Evolutionary conservation across 2,888 invertebrate species (phyloP), one percentile per base, ranked within the genome.

Genomic region (Drosophila testacea): DNA sequence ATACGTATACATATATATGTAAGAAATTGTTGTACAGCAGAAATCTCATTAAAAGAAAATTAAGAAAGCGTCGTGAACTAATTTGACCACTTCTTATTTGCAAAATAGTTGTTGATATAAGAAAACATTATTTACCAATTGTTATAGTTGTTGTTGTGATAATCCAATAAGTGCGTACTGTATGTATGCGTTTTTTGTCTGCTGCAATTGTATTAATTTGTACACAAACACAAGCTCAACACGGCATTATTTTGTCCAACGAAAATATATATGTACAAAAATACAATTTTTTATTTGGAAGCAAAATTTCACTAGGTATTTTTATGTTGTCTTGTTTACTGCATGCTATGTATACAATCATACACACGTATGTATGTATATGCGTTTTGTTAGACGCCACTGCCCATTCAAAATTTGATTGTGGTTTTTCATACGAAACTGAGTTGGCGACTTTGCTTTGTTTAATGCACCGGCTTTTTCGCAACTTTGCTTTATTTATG

Each of bases 81-180:
- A 61, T 54, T 68, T 60, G 30, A 46, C 38, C 16, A 47, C 66
- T 72, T 60, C 55, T 52, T 59, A 65, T 44, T 64, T 13, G 55
- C 55, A 55, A 65, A 70, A 56, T 67, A 54, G 38, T 32, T 47
- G 6, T 32, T 47, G 6, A 16, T 13, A 34, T 16, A 57, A 48
- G 28, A 59, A 36, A 39, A 41, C 48, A 77, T 57, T 79, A 80
- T 75, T 82, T 83, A 87, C 87, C 83, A 71, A 55, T 57, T 71
- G 54, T 46, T 64, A 51, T 16, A 16, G 16, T 62, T 47, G 52
- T 50, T 22, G 63, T 56, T 68, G 62, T 59, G 64, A 68, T 83
- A 83, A 81, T 83, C 82, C 82, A 83, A 85, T 77, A 69, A 77
- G 77, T 66, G 55, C 59, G 46, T 10, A 22, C 48, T 70, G 69